phyloP scores from a whole-genome alignment of 2,797 vertebrate genomes.

The Chrysocyon brachyurus region DNA sequence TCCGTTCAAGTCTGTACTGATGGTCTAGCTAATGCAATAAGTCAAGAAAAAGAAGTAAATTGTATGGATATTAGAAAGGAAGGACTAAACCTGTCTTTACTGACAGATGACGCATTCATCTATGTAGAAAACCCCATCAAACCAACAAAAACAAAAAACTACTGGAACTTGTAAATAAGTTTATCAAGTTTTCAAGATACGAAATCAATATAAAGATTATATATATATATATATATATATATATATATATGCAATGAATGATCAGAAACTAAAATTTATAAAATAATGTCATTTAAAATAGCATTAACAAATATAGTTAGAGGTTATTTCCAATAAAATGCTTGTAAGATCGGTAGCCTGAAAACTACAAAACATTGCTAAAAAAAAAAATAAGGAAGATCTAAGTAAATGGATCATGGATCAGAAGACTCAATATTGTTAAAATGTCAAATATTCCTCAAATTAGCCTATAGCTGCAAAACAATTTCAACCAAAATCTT shows the following conservation, averaged over 20 bases:
- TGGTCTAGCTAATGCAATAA: neutral
- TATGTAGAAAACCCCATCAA: neutral
- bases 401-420: neutral
- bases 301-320: neutral
- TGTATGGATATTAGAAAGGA: neutral
- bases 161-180: neutral
- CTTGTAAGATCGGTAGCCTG: neutral
- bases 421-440: neutral
- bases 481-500: neutral
- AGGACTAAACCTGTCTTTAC: neutral
- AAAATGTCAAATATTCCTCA: neutral
- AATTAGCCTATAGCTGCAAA: neutral
- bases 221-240: neutral
- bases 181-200: neutral
- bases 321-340: neutral
- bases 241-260: neutral
- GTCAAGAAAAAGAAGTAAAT: neutral
- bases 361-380: neutral
- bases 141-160: neutral
- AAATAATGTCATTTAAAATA: neutral
- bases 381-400: slow-evolving; percentile 1
- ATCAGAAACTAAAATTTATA: neutral
- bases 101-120: neutral
- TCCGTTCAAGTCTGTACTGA: neutral
- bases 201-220: neutral